Evolutionary conservation across 2,113 vertebrate genomes (phyloP).

Genomic region (Aldabrachelys gigantea): DNA sequence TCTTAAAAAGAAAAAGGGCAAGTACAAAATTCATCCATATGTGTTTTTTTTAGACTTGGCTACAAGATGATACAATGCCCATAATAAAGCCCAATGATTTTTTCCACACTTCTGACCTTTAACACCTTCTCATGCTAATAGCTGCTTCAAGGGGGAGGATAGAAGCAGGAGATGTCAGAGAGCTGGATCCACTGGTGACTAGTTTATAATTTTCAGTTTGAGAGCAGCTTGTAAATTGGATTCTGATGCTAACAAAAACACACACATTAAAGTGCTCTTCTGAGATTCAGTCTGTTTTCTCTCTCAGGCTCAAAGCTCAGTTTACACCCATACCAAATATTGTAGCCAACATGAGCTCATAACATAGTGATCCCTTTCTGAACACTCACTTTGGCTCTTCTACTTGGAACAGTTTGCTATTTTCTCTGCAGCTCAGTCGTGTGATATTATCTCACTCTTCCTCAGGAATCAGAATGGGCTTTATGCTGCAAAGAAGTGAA

Average conservation of each 20-base stretch:
- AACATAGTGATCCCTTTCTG: slow-evolving; percentile 50
- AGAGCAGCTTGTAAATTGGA: slow-evolving; percentile 7
- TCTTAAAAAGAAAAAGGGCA: background rate
- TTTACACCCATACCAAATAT: slow-evolving; percentile 14
- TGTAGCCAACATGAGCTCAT: slow-evolving; percentile 62
- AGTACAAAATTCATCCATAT: background rate
- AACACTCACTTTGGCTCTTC: slow-evolving; percentile 27
- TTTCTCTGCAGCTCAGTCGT: slow-evolving; percentile 42
- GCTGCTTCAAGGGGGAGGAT: accelerated
- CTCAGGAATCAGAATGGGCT: slow-evolving; percentile 60
- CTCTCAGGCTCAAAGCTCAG: slow-evolving; percentile 35
- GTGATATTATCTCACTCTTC: slow-evolving; percentile 56
- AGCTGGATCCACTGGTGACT: background rate
- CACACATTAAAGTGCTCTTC: background rate
- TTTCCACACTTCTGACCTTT: background rate
- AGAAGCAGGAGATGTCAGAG: background rate
- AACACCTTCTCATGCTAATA: background rate
- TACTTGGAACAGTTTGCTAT: slow-evolving; percentile 35
- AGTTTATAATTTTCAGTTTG: slow-evolving; percentile 20
- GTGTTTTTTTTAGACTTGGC: background rate
- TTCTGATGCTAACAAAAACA: slow-evolving; percentile 14
- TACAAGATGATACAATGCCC: background rate
- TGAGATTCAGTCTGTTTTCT: slow-evolving; percentile 12
- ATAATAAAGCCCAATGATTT: background rate
- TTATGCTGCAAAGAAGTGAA: background rate